Conservation (phyloP, 1,140 invertebrate species). For the Anastrepha obliqua region DNA sequence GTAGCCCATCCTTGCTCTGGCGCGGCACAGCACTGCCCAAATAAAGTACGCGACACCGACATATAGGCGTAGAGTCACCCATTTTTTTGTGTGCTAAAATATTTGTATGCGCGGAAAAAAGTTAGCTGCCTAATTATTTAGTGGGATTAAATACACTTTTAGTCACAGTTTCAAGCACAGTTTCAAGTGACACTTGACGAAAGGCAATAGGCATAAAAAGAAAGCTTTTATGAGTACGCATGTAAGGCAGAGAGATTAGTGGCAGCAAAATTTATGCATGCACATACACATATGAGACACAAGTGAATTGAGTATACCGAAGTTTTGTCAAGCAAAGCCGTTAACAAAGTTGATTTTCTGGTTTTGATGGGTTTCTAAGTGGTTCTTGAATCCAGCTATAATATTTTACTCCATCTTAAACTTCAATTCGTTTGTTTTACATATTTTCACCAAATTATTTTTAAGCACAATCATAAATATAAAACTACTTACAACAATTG, state of each 20-base stretch:
- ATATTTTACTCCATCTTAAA: constrained; percentile 60
- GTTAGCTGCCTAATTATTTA: not conserved
- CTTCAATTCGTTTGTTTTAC: not conserved
- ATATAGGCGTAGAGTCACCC: constrained; percentile 90
- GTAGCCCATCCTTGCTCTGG: constrained; percentile 96
- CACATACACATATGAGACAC: not conserved
- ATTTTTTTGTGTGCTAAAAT: constrained; percentile 11
- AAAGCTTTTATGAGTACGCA: not conserved
- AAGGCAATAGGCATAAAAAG: not conserved
- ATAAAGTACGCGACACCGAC: constrained; percentile 97
- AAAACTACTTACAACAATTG: not conserved
- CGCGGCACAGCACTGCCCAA: constrained; percentile 97
- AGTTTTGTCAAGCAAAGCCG: constrained; percentile 21
- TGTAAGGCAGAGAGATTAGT: constrained; percentile 27
- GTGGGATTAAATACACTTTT: not conserved
- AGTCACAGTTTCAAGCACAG: not conserved
- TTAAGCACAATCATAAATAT: not conserved
- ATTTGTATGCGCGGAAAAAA: not conserved
- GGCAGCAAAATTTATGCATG: constrained; percentile 17
- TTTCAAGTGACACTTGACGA: not conserved
- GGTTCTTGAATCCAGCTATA: constrained; percentile 58
- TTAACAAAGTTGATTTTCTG: constrained; percentile 71
- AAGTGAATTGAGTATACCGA: constrained; percentile 9
- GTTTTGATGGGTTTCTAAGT: constrained; percentile 66
- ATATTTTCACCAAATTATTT: not conserved